Evolutionary conservation across 1,140 invertebrate genomes (phyloP), one percentile per base, ranked within the genome.

Genomic region (Neuroterus valhalla): DNA sequence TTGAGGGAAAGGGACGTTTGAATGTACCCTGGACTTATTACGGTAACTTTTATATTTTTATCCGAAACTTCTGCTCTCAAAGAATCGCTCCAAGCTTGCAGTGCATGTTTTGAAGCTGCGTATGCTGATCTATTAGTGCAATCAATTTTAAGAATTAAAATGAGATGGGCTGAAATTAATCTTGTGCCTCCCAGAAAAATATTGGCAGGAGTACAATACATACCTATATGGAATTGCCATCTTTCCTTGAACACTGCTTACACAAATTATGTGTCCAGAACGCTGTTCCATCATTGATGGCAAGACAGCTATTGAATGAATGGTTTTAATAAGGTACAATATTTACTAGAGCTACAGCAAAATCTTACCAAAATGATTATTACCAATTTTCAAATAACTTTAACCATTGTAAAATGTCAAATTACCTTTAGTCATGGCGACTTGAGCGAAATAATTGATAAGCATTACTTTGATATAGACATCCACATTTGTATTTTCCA

Each of bases 221-320:
- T 85, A 92, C 93, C 93, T 92, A 85, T 94, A 95, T 46, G 98
- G 98, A 82, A 99, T 93, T 4, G 96, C 94, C 70, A 99, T 93
- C 85, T 95, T 94, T 52, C 97, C 97, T 92, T 99, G 98, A 2
- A 99, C 91, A 78, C 97, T 98, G 88, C 97, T 97, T n/a, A 99
- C 91, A 79, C 94, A 95, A 43, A 98, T 94, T 82, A 99, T 94
- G 82, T 96, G 95, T 1, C 98, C 98, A 83, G 89, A 91, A 81
- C 93, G 91, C 76, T 92, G 90, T 84, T 95, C 90, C 2, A 97
- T 89, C 97, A 98, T 98, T 17, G 91, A 92, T 12, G 95, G 95
- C 62, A 98, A 88, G 43, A 97, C 86, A 82, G 94, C 97, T 97
- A 79, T 50, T 91, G 91, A 83, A 75, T 67, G 72, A 68, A 26